A percentile compares a stretch with the other conserved stretches of the same genome.
phyloP scores from a whole-genome alignment of 2,113 vertebrate species.

The Perca flavescens region DNA sequence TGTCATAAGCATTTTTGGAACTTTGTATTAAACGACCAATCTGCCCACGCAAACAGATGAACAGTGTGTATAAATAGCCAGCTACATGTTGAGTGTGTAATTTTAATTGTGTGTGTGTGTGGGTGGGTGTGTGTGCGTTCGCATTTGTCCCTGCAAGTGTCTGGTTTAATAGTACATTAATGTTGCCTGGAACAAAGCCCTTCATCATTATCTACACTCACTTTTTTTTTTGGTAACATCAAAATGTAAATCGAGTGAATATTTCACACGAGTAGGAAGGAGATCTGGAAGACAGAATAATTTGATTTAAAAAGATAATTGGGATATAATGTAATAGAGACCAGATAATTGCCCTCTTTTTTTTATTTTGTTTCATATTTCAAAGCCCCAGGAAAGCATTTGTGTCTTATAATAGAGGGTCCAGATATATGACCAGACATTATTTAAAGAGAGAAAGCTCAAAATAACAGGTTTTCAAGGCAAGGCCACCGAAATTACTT shows the following conservation, averaged over 20 bases:
- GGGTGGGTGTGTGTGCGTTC: neutral
- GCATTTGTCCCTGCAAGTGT: slow-evolving; percentile 22
- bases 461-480: slow-evolving; percentile 56
- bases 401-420: slow-evolving; percentile 35
- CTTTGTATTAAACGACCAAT: slow-evolving; percentile 8
- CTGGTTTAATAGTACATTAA: slow-evolving; percentile 51
- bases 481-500: slow-evolving; percentile 51
- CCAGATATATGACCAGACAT: slow-evolving; percentile 39
- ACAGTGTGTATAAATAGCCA: slow-evolving; percentile 41
- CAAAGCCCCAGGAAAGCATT: slow-evolving; percentile 6
- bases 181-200: slow-evolving; percentile 51
- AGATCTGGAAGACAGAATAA: slow-evolving; percentile 39
- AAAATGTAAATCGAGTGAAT: slow-evolving; percentile 49
- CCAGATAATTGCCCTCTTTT: slow-evolving; percentile 31
- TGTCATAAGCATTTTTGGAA: slow-evolving; percentile 17
- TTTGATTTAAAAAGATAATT: slow-evolving; percentile 64
- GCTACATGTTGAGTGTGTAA: slow-evolving; percentile 17
- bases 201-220: slow-evolving; percentile 51
- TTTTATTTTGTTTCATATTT: slow-evolving; percentile 40
- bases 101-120: slow-evolving; percentile 26
- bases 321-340: slow-evolving; percentile 32
- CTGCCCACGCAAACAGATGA: slow-evolving; percentile 16
- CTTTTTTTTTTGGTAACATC: slow-evolving; percentile 32
- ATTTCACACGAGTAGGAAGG: slow-evolving; percentile 47
- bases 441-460: slow-evolving; percentile 46